Evolutionary conservation across 1,140 invertebrate genomes (phyloP).

Genomic region (Mercenaria mercenaria): DNA sequence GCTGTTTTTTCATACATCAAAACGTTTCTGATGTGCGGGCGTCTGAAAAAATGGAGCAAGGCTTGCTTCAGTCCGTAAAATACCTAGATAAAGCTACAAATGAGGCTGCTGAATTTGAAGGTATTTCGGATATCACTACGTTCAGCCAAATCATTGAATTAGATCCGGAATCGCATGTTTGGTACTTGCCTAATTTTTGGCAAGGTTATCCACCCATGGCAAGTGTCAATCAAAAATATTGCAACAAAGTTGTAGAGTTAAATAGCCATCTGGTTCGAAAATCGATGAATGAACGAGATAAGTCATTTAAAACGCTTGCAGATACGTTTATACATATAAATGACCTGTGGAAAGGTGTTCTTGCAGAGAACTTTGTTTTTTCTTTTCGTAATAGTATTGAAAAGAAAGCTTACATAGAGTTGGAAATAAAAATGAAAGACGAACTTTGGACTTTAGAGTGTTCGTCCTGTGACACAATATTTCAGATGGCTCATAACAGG

Average conservation of each 20-base stretch:
- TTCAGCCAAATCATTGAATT: not conserved
- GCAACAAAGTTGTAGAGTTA: not conserved
- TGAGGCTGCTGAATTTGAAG: not conserved
- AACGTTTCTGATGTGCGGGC: conserved; percentile 16
- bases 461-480: too few relatives aligned
- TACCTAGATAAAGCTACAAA: not conserved
- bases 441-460: not conserved
- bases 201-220: not conserved
- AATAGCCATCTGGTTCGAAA: not conserved
- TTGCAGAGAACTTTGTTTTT: not conserved
- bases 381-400: not conserved
- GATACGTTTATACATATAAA: not conserved
- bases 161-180: not conserved
- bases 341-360: not conserved
- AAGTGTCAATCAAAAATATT: not conserved
- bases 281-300: not conserved
- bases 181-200: not conserved
- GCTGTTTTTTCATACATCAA: conserved; percentile 54
- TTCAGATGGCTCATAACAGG: not conserved
- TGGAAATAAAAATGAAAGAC: not conserved
- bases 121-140: not conserved
- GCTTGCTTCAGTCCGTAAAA: not conserved
- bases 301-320: not conserved
- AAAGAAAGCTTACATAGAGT: not conserved
- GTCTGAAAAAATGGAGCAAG: not conserved